Base-by-base conservation (phyloP, 1,140 invertebrate genomes). In the Ostrea edulis region DNA sequence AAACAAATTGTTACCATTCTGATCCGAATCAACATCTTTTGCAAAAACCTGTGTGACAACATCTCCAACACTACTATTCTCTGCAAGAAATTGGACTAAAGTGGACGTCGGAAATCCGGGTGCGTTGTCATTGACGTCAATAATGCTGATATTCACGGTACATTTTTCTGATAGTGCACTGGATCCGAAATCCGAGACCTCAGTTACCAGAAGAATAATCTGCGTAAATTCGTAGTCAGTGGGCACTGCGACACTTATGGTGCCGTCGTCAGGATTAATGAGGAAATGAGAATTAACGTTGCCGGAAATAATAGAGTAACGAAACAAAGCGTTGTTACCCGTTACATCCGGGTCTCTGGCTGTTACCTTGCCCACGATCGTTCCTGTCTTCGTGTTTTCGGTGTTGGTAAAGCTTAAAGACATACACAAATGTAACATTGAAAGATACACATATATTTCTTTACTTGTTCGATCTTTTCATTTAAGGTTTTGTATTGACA, bases 191-290 rank as follows among this genome's bases (percentile, higher is more conserved):
- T 93, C 92, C 8, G 58, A 53, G 0, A 91, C 91, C 54, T 86
- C 77, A 7, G 92, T 84, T 12, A 91, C 84, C 9, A 93, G 81
- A 11, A 82, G 86, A 65, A 88, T 90, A 8, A 68, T 97, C 14
- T 96, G 96, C 82, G 96, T 96, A 14, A 96, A 94, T 95, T 99
- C 98, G 51, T 98, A 96, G 94, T 99, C 98, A 22, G 99, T 95
- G 22, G 20, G 44, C 5, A 81, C 52, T 14, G 77, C 71, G 0
- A 90, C 89, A 29, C 81, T 90, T 25, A 92, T 85, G 20, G 22
- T 84, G 3, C 92, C 92, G 5, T 87, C 68, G 12, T 77, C 58
- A 54, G 87, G 51, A 82, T 92, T 52, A 11, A 92, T 88, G 0
- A 53, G 25, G 82, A 92, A 92, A 12, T 85, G 81, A 1, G 82